A percentile compares a stretch with the other conserved stretches of the same genome.
These are phyloP conservation scores for Lithophane socia DNA, from an alignment of 2,888 invertebrate species.

Conservation along the genomic window DNA sequence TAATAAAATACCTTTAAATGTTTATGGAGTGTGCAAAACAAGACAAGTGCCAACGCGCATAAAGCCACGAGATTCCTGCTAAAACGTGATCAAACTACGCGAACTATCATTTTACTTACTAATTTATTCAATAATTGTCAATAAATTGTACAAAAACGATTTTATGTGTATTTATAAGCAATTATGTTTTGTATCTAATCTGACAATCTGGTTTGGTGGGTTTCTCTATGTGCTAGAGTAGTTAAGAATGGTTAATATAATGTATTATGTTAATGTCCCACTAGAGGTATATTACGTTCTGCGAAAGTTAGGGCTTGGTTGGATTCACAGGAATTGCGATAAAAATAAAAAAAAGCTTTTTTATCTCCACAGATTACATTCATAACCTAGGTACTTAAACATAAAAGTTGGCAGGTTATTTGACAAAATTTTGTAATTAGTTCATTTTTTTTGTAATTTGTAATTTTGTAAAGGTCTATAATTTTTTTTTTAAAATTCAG, in stretches of 20 bases:
- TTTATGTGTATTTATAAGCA: constrained; percentile 55
- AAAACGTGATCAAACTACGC: constrained; percentile 26
- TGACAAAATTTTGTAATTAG: no score
- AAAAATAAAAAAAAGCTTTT: no score
- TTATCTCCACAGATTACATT: no score
- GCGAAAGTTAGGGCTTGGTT: constrained; percentile 22
- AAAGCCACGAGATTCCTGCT: constrained; percentile 10
- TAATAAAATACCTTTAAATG: constrained; percentile 28
- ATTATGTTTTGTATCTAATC: constrained; percentile 55
- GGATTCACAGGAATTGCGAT: constrained; percentile 2
- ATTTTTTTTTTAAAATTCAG: background rate
- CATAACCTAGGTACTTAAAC: no score
- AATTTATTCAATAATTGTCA: constrained; percentile 47
- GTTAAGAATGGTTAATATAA: constrained; percentile 26
- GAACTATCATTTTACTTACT: constrained; percentile 26
- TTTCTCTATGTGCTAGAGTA: constrained; percentile 35
- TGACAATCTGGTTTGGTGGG: constrained; percentile 43
- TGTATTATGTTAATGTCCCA: constrained; percentile 35
- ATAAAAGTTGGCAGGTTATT: no score
- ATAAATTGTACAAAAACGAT: constrained; percentile 47
- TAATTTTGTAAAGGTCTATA: background rate
- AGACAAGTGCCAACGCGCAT: constrained; percentile 34
- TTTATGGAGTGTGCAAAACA: constrained; percentile 47
- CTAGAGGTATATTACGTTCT: constrained; percentile 33
- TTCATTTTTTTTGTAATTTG: no score